phyloP scores from a whole-genome alignment of 1,140 invertebrate genomes.

The Telenomus remus region DNA sequence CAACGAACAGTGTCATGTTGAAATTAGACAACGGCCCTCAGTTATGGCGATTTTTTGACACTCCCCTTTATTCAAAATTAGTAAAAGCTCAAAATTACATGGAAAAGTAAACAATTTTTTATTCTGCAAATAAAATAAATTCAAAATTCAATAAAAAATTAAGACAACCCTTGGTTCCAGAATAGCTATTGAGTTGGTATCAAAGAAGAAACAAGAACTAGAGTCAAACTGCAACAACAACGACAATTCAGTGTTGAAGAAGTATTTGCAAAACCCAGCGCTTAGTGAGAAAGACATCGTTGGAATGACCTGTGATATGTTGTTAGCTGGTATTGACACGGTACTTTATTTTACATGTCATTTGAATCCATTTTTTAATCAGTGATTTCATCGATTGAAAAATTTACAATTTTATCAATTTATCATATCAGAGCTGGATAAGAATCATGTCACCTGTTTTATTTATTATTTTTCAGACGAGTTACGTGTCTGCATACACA shows the following conservation, averaged over 20 bases:
- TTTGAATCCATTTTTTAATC: no score
- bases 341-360: constrained; percentile 72
- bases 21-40: constrained; percentile 85
- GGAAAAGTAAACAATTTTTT: constrained; percentile 80
- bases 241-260: constrained; percentile 78
- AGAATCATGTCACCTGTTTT: background rate
- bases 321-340: constrained; percentile 91
- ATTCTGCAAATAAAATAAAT: background rate
- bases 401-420: no score
- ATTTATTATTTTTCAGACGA: constrained; percentile 80
- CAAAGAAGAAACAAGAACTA: constrained; percentile 77
- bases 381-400: no score
- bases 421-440: no score
- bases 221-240: constrained; percentile 52
- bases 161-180: constrained; percentile 72
- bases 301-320: constrained; percentile 87
- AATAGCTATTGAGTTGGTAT: constrained; percentile 81
- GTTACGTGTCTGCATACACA: constrained; percentile 85
- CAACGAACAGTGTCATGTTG: constrained; percentile 82
- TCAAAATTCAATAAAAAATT: background rate
- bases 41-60: constrained; percentile 84
- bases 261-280: constrained; percentile 80
- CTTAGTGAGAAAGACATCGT: constrained; percentile 86
- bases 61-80: constrained; percentile 84
- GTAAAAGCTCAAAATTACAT: constrained; percentile 82